Percentiles rank a stretch among this genome's conserved stretches.
These are phyloP conservation scores for Cryptoleucopteryx plumbea DNA, from an alignment of 2,113 vertebrate species.

Conservation along the genomic window DNA sequence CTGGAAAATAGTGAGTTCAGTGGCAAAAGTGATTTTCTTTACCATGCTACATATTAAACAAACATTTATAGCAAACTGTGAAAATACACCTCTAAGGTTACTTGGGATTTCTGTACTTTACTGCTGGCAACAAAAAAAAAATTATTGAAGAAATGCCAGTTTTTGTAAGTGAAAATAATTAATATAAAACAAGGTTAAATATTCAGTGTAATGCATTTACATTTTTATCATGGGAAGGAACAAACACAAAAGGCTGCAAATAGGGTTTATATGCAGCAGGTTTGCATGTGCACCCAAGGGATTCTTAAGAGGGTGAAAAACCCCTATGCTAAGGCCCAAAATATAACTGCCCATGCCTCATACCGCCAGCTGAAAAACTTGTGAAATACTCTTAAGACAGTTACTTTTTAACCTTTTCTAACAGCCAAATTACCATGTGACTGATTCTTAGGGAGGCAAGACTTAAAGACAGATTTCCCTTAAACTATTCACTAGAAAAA, in stretches of 20 bases:
- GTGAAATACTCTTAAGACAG: not conserved
- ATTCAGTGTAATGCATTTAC: not conserved
- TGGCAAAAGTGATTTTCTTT: not conserved
- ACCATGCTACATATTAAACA: slow-evolving; percentile 29
- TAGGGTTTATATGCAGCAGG: not conserved
- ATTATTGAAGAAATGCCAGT: not conserved
- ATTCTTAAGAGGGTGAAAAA: not conserved
- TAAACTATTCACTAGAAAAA: not conserved
- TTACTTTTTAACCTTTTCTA: not conserved
- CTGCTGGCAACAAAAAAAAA: not conserved
- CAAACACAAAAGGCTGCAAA: not conserved
- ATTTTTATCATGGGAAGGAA: not conserved
- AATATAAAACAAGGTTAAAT: not conserved
- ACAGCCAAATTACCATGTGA: not conserved
- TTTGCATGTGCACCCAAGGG: not conserved
- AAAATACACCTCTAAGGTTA: not conserved
- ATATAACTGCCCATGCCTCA: not conserved
- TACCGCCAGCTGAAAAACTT: not conserved
- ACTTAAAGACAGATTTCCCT: not conserved
- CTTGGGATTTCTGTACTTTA: not conserved
- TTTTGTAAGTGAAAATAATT: not conserved
- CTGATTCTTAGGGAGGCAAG: not conserved
- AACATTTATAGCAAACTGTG: not conserved
- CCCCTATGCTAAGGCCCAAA: not conserved
- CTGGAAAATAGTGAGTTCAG: not conserved